phyloP scores from a whole-genome alignment of 2,113 vertebrate species.

The Rana temporaria region DNA sequence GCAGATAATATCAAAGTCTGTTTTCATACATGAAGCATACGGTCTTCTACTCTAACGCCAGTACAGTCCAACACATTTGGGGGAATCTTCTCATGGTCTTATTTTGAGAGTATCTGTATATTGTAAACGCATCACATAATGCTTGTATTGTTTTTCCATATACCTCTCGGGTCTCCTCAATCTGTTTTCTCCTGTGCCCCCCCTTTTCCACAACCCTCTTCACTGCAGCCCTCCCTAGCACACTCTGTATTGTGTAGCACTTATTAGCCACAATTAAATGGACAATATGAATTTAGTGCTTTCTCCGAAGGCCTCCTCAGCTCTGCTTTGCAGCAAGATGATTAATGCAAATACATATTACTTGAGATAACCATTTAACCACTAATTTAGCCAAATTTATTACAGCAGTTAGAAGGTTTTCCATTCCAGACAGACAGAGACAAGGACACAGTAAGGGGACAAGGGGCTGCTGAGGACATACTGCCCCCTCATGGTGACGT shows the following conservation, averaged over 20 bases:
- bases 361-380: slow-evolving; percentile 99
- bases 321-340: slow-evolving; percentile 94
- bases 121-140: too few species aligned
- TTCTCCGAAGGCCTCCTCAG: slow-evolving; percentile 86
- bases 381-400: slow-evolving; percentile 99
- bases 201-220: slow-evolving; percentile 31
- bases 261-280: slow-evolving; percentile 96
- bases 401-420: slow-evolving; percentile 89
- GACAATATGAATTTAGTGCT: slow-evolving; percentile 92
- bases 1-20: too few species aligned
- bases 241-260: slow-evolving; percentile 86
- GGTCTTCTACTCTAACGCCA: too few species aligned
- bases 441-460: slow-evolving; percentile 82
- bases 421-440: slow-evolving; percentile 82
- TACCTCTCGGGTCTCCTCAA: neutral
- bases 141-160: too few species aligned
- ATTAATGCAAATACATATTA: slow-evolving; percentile 99
- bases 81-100: too few species aligned
- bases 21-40: too few species aligned
- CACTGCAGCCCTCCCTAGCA: slow-evolving; percentile 73
- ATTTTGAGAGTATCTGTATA: too few species aligned
- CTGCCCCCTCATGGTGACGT: slow-evolving; percentile 81
- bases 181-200: neutral
- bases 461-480: slow-evolving; percentile 76
- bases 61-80: too few species aligned